Conservation (phyloP, 2,888 invertebrate genomes). For the Cepaea hortensis region DNA sequence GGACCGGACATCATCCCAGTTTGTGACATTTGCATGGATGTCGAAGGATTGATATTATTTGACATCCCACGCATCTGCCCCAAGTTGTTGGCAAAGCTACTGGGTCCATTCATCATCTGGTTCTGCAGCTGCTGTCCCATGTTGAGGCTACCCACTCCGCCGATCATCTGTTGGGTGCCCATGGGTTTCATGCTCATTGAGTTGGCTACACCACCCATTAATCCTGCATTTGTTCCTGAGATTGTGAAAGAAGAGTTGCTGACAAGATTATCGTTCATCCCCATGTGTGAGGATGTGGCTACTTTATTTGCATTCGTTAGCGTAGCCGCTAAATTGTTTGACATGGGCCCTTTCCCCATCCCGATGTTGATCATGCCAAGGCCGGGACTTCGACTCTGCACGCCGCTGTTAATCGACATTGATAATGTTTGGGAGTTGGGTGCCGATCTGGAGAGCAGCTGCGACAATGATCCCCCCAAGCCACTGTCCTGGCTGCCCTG, state of each 20-base stretch:
- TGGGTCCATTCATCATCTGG: constrained; percentile 74
- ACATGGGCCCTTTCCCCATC: constrained; percentile 68
- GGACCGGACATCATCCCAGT: constrained; percentile 50
- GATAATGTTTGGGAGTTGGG: constrained; percentile 72
- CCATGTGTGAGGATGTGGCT: constrained; percentile 50
- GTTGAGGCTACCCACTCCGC: constrained; percentile 53
- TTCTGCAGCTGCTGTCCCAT: constrained; percentile 59
- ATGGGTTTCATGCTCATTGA: constrained; percentile 51
- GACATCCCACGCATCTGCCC: constrained; percentile 55
- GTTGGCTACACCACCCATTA: constrained; percentile 48
- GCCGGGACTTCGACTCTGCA: constrained; percentile 57
- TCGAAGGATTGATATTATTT: constrained; percentile 56
- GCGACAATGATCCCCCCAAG: constrained; percentile 67
- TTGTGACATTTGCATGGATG: constrained; percentile 57
- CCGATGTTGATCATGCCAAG: constrained; percentile 56
- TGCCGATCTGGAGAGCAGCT: constrained; percentile 65
- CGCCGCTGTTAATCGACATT: constrained; percentile 76
- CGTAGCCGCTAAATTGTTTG: constrained; percentile 67
- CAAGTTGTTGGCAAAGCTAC: constrained; percentile 62
- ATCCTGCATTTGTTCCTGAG: constrained; percentile 44
- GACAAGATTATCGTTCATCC: constrained; percentile 48
- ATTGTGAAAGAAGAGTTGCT: constrained; percentile 48
- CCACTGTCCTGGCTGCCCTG: constrained; percentile 59
- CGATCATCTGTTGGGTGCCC: constrained; percentile 55
- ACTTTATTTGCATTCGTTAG: constrained; percentile 49